Base-by-base conservation (phyloP, 1,140 invertebrate species). In the Trichonephila clavata region DNA sequence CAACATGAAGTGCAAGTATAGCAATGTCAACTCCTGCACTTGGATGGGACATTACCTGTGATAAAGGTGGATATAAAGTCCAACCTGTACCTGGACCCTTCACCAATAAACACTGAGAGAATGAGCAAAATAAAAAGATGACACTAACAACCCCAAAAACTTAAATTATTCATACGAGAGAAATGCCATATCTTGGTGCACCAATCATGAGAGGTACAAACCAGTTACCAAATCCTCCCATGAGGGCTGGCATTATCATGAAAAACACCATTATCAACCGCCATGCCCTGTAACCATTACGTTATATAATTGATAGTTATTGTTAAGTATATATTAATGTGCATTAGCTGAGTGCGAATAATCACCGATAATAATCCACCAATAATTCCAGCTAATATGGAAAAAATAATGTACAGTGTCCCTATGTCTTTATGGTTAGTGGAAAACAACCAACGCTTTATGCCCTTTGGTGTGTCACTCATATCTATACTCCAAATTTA, bases 241-340 rank as follows among this genome's bases (percentile, higher is more conserved):
- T 97, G 96, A 97, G 96, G 95, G 97, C 96, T 86, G 97, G 97
- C 96, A 98, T 97, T 93, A 98, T 97, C 96, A 97, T 97, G 96
- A 97, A 97, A 96, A 98, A 98, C 97, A 97, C 97, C 97, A 97
- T 98, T 94, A 97, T 95, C 96, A 98, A 97, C n/a, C n/a, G 94
- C 97, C 97, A 96, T 98, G 97, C 10, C 96, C 96, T 16, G 97
- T 98, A 27, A 98, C 96, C 95, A 97, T 96, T 91, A 96, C 96
- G 96, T 97, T 97, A 96, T 97, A 97, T 95, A 97, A 96, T 96
- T 97, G 96, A 95, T 97, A 96, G 96, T 97, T 96, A 65, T 96
- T 96, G 96, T 97, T 97, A 95, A 97, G n/a, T n/a, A 96, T 80
- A 95, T 95, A 59, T 96, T 97, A 0, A 97, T 96, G 13, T 95